phyloP scores from a whole-genome alignment of 2,113 vertebrate species.

The Bubo blakistoni region DNA sequence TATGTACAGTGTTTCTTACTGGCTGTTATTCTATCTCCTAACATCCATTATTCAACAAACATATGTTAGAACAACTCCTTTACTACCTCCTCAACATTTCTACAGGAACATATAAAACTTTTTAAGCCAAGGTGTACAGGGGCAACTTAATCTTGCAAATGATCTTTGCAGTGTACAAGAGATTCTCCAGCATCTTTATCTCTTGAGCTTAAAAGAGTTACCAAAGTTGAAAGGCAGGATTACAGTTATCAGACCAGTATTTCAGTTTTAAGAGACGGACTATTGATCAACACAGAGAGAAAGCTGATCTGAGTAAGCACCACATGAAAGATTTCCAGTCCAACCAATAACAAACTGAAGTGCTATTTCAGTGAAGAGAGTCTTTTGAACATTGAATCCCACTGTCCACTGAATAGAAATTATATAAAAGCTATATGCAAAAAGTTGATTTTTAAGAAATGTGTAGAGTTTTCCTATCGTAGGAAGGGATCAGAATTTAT shows the following conservation, averaged over 20 bases:
- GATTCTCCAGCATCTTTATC: slow-evolving; percentile 24
- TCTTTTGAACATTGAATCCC: neutral
- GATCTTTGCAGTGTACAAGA: slow-evolving; percentile 47
- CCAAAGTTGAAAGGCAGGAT: slow-evolving; percentile 53
- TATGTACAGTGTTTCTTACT: neutral
- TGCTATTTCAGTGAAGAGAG: neutral
- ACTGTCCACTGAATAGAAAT: neutral
- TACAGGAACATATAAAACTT: neutral
- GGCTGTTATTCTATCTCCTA: neutral
- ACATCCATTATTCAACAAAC: neutral
- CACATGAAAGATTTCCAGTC: neutral
- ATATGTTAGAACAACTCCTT: neutral
- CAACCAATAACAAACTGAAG: neutral
- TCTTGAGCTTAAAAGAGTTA: slow-evolving; percentile 10
- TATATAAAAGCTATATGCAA: neutral
- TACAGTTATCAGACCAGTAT: slow-evolving; percentile 33
- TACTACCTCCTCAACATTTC: neutral
- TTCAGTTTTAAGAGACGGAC: slow-evolving; percentile 3
- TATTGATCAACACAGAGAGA: slow-evolving; percentile 18
- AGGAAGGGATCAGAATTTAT: neutral
- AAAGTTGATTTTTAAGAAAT: neutral
- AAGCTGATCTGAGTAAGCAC: neutral
- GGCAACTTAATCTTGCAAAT: slow-evolving; percentile 62
- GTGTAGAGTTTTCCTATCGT: neutral
- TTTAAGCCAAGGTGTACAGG: slow-evolving; percentile 17